These are phyloP conservation scores for Thelaira solivaga DNA, from an alignment of 2,888 invertebrate species.

Conservation along the genomic window DNA sequence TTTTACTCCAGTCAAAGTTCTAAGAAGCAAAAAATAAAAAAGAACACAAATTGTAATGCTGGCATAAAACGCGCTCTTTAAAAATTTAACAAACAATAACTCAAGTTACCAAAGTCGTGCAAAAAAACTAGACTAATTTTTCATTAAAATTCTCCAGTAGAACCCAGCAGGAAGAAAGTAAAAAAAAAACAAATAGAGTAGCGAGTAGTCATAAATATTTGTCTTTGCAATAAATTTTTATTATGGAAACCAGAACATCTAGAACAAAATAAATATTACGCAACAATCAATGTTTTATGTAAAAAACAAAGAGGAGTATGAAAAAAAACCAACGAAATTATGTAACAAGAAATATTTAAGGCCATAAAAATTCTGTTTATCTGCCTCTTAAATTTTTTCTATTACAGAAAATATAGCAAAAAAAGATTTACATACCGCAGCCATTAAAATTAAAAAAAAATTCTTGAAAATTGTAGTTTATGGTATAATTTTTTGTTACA, in stretches of 20 bases:
- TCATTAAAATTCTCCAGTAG: constrained; percentile 45
- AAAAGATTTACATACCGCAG: neutral
- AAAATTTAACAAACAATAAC: constrained; percentile 25
- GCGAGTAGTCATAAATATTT: too few species aligned
- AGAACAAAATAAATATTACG: neutral
- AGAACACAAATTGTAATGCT: too few species aligned
- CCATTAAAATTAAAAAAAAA: constrained; percentile 4
- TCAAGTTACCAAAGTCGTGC: constrained; percentile 58
- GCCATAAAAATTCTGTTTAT: too few species aligned
- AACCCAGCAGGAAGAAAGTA: constrained; percentile 45
- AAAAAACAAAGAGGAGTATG: too few species aligned
- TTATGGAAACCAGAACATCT: too few species aligned
- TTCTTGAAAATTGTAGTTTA: constrained; percentile 30
- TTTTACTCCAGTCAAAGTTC: constrained; percentile 55
- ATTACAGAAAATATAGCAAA: neutral
- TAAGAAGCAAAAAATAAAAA: constrained; percentile 49
- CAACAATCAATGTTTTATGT: neutral
- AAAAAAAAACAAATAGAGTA: neutral
- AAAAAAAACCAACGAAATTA: neutral
- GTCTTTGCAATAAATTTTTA: constrained; percentile 14
- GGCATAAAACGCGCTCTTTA: constrained; percentile 55
- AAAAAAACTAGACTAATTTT: constrained; percentile 57
- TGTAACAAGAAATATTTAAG: neutral
- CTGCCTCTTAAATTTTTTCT: too few species aligned
- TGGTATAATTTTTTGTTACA: constrained; percentile 58